Conservation (phyloP, 2,888 invertebrate species). For the Chymomyza procnemis region DNA sequence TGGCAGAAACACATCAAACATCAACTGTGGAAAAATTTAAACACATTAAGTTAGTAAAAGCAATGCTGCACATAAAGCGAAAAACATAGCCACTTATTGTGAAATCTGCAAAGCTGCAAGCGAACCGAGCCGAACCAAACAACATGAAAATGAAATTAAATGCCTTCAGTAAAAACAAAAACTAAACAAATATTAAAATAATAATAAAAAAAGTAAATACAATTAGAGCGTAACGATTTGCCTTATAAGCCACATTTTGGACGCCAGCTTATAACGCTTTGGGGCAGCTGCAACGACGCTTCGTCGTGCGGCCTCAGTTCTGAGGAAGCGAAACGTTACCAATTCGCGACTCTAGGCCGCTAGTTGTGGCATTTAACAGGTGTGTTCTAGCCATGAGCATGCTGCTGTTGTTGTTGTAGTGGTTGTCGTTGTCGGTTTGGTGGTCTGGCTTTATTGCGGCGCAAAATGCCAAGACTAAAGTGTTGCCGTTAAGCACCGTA, state of each 20-base stretch:
- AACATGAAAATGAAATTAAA: constrained; percentile 63
- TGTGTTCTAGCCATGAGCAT: constrained; percentile 1
- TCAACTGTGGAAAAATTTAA: constrained; percentile 36
- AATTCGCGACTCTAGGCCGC: constrained; percentile 25
- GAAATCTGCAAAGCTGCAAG: constrained; percentile 38
- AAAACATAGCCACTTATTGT: constrained; percentile 42
- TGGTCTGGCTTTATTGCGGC: constrained; percentile 43
- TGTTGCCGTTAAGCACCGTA: constrained; percentile 13
- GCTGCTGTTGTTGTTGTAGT: constrained; percentile 15
- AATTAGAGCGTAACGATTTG: constrained; percentile 66
- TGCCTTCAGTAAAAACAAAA: constrained; percentile 37
- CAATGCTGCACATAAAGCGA: constrained; percentile 29
- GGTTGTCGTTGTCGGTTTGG: constrained; percentile 27
- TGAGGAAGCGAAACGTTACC: constrained; percentile 11
- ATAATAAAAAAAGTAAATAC: constrained; percentile 11
- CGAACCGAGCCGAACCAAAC: constrained; percentile 16
- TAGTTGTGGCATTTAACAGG: constrained; percentile 15
- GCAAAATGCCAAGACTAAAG: constrained; percentile 36
- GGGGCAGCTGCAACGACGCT: neutral
- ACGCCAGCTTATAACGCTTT: neutral
- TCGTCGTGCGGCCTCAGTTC: constrained; percentile 8
- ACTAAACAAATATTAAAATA: constrained; percentile 3
- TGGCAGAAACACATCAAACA: neutral
- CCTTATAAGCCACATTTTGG: constrained; percentile 25
- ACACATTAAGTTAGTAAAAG: constrained; percentile 24